Base-by-base conservation (phyloP, 2,113 vertebrate species). In the Toxostoma redivivum region DNA sequence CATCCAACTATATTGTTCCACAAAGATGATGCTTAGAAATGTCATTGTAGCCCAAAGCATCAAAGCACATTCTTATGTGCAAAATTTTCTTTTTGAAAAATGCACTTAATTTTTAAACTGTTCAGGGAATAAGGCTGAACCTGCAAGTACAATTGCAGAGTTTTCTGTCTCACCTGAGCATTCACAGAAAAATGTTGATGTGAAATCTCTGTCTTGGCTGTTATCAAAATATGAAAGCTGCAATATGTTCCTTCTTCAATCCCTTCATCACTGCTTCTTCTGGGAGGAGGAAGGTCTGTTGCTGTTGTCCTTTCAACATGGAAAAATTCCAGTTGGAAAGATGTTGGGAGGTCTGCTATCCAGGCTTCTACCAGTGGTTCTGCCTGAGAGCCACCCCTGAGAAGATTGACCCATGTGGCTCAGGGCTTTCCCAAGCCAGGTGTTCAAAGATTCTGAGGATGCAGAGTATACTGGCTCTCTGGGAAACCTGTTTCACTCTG, bases 21-120 rank as follows among this genome's bases (percentile, higher is more conserved):
- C 9, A 57, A 23, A 86, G 53, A 19, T 12, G 11, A 60, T 69
- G 7, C 14, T 76, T 80, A 33, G 17, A 45, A 47, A 86, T 31
- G 21, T 2, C 38, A 53, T 1, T 8, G 15, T 37, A 60, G 28
- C 12, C 37, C 1, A 8, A 51, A 86, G 20, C 17, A 61, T 25
- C 25, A 37, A 83, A 72, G 8, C 19, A 20, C 9, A 22, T 38
- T 98, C 97, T 97, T 98, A 98, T 97, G 98, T 98, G 98, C 82
- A 97, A 98, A 98, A 97, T 94, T 98, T 92, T 86, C 30, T n/a
- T 96, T 97, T 95, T 90, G 86, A 98, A 98, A 28, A 97, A 98
- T 94, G 93, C 81, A 93, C 72, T 96, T 93, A 97, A 97, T 90
- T 95, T 95, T 96, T 90, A 53, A 21, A 30, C 16, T 18, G 65